These are phyloP conservation scores for Eupithecia vulgata DNA, from an alignment of 2,888 invertebrate species.

Conservation along the genomic window DNA sequence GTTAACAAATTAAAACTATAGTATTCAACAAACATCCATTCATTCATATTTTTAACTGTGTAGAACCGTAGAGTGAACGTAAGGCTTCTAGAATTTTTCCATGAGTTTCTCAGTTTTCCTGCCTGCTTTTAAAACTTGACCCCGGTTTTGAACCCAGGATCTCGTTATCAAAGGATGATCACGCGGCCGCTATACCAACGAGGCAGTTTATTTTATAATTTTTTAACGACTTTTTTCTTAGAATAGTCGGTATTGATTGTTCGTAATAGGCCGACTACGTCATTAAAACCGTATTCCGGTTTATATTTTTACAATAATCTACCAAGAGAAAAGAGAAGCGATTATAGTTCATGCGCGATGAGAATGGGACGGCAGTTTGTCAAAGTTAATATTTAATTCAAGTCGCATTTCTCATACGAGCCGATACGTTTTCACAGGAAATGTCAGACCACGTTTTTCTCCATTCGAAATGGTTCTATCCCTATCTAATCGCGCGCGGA, in stretches of 20 bases:
- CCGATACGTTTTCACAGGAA: too few relatives aligned
- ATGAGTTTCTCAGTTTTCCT: not conserved
- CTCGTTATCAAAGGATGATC: too few relatives aligned
- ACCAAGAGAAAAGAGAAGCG: not conserved
- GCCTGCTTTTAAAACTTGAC: not conserved
- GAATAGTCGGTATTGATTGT: not conserved
- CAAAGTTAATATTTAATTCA: not conserved
- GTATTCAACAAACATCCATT: too few relatives aligned
- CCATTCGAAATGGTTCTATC: not conserved
- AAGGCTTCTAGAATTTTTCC: not conserved
- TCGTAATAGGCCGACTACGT: not conserved
- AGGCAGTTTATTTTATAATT: too few relatives aligned
- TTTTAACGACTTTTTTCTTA: not conserved
- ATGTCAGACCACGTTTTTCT: not conserved
- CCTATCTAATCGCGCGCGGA: not conserved
- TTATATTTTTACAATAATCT: not conserved
- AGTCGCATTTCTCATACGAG: too few relatives aligned
- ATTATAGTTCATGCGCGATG: not conserved
- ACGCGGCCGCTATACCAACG: not conserved
- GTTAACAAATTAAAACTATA: too few relatives aligned
- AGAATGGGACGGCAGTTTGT: not conserved
- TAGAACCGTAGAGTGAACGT: not conserved
- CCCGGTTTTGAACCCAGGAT: too few relatives aligned
- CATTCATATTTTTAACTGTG: too few relatives aligned
- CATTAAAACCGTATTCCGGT: not conserved